Percentiles rank a stretch among this genome's conserved stretches.
Evolutionary conservation across 2,797 vertebrate genomes (phyloP).

Genomic region (Gobionotothen gibberifrons): DNA sequence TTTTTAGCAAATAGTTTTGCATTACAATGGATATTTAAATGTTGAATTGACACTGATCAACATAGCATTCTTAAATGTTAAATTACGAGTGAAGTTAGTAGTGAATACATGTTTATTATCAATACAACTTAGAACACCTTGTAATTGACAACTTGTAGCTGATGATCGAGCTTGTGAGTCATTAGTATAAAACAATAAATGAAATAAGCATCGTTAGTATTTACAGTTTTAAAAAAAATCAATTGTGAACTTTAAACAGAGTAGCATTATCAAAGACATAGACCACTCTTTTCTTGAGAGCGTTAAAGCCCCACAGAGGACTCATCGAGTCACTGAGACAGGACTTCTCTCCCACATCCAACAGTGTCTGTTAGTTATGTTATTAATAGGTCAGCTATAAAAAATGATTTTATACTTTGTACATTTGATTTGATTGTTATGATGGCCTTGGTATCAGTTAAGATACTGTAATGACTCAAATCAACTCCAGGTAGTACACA

Average conservation of each 20-base stretch:
- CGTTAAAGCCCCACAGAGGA: background rate
- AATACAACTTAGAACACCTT: background rate
- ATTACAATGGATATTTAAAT: too few relatives aligned
- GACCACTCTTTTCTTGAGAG: background rate
- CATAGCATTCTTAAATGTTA: background rate
- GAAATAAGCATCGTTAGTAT: background rate
- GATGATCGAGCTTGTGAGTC: background rate
- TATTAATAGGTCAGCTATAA: conserved; percentile 8
- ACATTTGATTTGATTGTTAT: background rate
- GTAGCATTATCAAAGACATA: background rate
- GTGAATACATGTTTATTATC: background rate
- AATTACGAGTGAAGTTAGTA: background rate
- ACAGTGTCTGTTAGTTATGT: background rate
- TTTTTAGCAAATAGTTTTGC: background rate
- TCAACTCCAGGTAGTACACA: too few relatives aligned
- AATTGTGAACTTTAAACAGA: background rate
- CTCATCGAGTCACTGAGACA: background rate
- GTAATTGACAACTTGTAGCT: too few relatives aligned
- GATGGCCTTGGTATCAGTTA: background rate
- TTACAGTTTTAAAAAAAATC: background rate
- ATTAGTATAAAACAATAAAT: background rate
- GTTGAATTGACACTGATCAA: background rate
- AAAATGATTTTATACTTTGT: background rate
- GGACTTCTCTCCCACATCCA: background rate
- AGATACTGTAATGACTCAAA: background rate